Base-by-base conservation (phyloP, 2,113 vertebrate genomes). In the Thermophis baileyi region DNA sequence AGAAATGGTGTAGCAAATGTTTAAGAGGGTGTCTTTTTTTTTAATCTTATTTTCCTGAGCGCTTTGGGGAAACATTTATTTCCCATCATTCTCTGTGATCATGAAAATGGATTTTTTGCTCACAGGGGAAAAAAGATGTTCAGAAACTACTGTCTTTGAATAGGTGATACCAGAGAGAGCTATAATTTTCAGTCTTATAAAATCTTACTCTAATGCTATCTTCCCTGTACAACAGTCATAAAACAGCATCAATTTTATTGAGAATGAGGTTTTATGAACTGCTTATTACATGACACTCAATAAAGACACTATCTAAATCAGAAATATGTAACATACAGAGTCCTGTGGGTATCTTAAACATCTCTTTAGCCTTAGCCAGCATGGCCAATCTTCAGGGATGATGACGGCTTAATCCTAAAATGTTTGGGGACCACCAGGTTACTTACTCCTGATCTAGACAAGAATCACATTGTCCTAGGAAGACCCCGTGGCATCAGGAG, bases 191-290 rank as follows among this genome's bases (percentile, higher is more conserved):
- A 85, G 1, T 92, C 74, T 6, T 46, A 24, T 47, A 9, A 40
- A 7, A 47, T 89, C 25, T 89, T 27, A 85, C 63, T 88, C 51
- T 10, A 94, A 93, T n/a, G 30, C 12, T 11, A 60, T 88, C 49
- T 89, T 24, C 69, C 18, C 49, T 12, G 24, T 63, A 91, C 94
- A 81, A 90, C 1, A 22, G 11, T 94, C 50, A 92, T 85, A 18
- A 93, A 95, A 93, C 11, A 46, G 87, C 60, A 54, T 40, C 51
- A 91, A 46, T 91, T 94, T 85, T 22, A 81, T 92, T 25, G 86
- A 51, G 46, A 85, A 89, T 69, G 55, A 51, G 11, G 47, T 92
- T 88, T 88, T 92, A 51, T 88, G 47, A 16, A 60, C 47, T 92
- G 18, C 50, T 57, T 51, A 30, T 47, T 24, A 85, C 85, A 85